Evolutionary conservation across 2,797 vertebrate species (phyloP).

Genomic region (Ceryle rudis): DNA sequence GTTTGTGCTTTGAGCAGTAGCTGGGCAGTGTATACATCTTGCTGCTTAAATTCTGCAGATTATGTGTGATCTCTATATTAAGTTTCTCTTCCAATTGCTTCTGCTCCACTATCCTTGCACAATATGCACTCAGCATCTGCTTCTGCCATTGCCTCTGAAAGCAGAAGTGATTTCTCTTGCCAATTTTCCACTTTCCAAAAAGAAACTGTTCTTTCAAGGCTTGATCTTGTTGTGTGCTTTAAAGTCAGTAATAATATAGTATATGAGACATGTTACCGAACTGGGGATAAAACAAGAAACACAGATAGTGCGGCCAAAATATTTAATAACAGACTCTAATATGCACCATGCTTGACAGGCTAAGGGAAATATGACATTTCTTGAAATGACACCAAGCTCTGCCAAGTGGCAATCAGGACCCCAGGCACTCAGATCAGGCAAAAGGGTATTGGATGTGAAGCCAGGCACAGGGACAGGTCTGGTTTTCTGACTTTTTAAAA

Average conservation of each 20-base stretch:
- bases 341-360: background rate
- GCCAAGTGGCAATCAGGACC: background rate
- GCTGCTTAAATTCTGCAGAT: slow-evolving; percentile 58
- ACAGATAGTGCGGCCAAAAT: background rate
- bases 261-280: background rate
- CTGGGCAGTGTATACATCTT: background rate
- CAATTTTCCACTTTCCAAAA: slow-evolving; percentile 56
- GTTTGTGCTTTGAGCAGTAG: slow-evolving; percentile 40
- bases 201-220: slow-evolving; percentile 31
- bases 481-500: background rate
- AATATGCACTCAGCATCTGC: slow-evolving; percentile 52
- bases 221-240: slow-evolving; percentile 49
- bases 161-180: slow-evolving; percentile 67
- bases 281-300: background rate
- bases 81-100: slow-evolving; percentile 59
- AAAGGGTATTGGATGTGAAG: background rate
- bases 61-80: slow-evolving; percentile 61
- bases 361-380: background rate
- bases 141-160: slow-evolving; percentile 51
- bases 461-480: background rate
- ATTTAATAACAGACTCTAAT: background rate
- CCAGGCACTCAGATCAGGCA: background rate
- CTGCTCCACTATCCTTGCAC: slow-evolving; percentile 12
- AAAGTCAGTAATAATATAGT: slow-evolving; percentile 19
- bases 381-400: background rate